Percentiles rank a stretch among this genome's conserved stretches.
Evolutionary conservation across 2,113 vertebrate species (phyloP).

Genomic region (Colius striatus): DNA sequence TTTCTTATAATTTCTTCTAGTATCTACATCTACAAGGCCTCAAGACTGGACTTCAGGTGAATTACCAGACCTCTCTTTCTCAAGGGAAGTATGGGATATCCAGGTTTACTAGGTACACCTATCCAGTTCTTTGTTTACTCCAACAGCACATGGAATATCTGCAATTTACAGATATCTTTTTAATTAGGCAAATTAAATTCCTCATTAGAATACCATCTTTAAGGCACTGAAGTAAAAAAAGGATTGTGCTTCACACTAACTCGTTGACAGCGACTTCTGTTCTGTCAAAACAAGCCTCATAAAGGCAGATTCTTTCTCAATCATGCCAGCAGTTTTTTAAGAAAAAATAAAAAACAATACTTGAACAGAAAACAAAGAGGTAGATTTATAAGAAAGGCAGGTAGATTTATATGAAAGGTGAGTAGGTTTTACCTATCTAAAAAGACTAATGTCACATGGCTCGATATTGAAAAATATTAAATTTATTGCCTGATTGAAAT

Average conservation of each 20-base stretch:
- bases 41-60: background rate
- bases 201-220: background rate
- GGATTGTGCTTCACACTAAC: background rate
- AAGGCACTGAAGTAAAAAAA: background rate
- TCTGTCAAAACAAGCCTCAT: background rate
- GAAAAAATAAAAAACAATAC: background rate
- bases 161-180: background rate
- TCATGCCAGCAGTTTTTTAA: background rate
- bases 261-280: fast-evolving
- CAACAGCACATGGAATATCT: background rate
- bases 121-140: background rate
- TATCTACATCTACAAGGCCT: background rate
- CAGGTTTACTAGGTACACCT: background rate
- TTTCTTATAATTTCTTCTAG: background rate
- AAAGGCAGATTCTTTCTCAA: background rate
- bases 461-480: slow-evolving; percentile 10
- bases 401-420: background rate
- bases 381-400: background rate
- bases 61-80: background rate
- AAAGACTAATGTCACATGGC: background rate
- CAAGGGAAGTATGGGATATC: background rate
- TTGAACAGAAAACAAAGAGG: background rate
- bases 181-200: background rate
- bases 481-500: background rate
- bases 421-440: background rate